Conservation (phyloP, 2,888 invertebrate species). For the Andrena minutula region DNA sequence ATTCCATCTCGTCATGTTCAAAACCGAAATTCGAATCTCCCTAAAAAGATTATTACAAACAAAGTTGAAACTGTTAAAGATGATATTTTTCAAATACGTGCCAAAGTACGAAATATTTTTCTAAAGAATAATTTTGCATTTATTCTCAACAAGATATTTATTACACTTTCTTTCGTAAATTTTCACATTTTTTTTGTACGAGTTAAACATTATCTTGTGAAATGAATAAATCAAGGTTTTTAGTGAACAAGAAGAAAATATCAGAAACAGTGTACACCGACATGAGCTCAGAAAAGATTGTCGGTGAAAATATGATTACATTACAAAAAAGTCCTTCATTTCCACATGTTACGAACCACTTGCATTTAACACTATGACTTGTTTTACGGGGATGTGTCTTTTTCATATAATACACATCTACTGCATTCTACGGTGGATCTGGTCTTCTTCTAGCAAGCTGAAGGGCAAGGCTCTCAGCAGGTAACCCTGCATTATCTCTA, state of each 20-base stretch:
- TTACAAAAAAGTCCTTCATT: constrained; percentile 1
- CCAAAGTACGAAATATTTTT: not conserved
- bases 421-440: constrained; percentile 83
- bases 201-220: not conserved
- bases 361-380: constrained; percentile 74
- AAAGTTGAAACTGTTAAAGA: not conserved
- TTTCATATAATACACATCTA: constrained; percentile 80
- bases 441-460: constrained; percentile 90
- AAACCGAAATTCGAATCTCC: not conserved
- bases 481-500: constrained; percentile 88
- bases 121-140: not conserved
- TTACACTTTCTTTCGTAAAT: not conserved
- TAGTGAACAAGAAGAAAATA: constrained; percentile 17
- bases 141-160: constrained; percentile 2
- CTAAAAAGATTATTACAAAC: not conserved
- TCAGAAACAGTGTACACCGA: not conserved
- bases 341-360: constrained; percentile 27
- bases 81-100: not conserved
- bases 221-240: constrained; percentile 1
- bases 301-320: constrained; percentile 2
- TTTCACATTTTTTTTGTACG: not conserved
- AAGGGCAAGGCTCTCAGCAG: constrained; percentile 93
- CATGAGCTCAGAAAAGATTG: constrained; percentile 1
- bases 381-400: constrained; percentile 80
- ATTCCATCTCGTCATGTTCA: constrained; percentile 27